A percentile compares a stretch with the other conserved stretches of the same genome.
These are phyloP conservation scores for Pterocles gutturalis DNA, from an alignment of 2,113 vertebrate genomes.

Conservation along the genomic window DNA sequence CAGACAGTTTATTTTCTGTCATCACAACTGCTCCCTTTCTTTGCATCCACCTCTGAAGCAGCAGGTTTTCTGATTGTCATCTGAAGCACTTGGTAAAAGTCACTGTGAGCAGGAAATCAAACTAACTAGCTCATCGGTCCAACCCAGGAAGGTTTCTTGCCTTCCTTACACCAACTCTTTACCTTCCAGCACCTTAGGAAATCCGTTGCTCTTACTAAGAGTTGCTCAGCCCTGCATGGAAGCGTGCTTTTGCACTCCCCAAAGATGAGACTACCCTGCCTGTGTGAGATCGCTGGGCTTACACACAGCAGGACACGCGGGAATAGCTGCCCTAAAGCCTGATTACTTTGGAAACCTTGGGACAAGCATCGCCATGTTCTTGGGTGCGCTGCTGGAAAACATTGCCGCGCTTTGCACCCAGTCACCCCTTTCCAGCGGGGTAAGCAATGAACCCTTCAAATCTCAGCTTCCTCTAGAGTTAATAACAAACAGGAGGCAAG, in stretches of 20 bases:
- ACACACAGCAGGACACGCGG: rapidly evolving
- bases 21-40: background rate
- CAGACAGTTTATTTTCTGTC: background rate
- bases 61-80: background rate
- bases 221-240: background rate
- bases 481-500: background rate
- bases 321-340: background rate
- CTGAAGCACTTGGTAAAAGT: background rate
- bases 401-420: rapidly evolving
- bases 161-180: background rate
- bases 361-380: background rate
- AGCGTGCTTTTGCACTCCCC: background rate
- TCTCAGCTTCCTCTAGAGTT: background rate
- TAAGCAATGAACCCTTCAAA: background rate
- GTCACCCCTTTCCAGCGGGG: background rate
- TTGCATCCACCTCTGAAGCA: background rate
- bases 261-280: background rate
- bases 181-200: background rate
- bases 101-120: background rate
- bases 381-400: rapidly evolving
- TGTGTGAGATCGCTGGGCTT: background rate
- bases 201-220: background rate
- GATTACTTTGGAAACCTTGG: background rate
- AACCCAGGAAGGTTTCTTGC: background rate
- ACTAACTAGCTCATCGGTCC: background rate